Base-by-base conservation (phyloP, 1,140 invertebrate genomes). In the Leptinotarsa undecemlineata region DNA sequence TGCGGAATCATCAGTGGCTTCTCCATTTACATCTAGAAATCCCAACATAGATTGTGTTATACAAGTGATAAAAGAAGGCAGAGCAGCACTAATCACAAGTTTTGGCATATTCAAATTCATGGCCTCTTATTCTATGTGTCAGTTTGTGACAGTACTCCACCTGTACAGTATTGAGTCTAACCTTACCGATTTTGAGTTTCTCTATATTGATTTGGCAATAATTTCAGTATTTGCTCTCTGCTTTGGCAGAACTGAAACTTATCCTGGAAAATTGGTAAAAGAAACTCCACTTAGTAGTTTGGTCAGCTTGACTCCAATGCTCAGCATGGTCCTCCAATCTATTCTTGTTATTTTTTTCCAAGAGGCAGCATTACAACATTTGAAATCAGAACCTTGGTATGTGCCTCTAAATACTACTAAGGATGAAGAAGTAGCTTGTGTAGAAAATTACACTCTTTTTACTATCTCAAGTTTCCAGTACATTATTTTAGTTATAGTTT, bases 91-190 rank as follows among this genome's bases (percentile, higher is more conserved):
- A 14, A 93, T 96, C 8, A 99, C 98, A 2, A 97, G 95, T 42
- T 99, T 99, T 87, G 96, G 97, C 4, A 94, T 98, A 68, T 99
- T 99, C 86, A 99, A 99, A 80, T 94, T 93, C 82, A 95, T 94
- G 92, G 89, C 93, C 1, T 88, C 90, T 0, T 94, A 94, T 82
- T 93, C 92, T 0, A 85, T 94, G 15, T 90, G 91, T 1, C 91
- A 99, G 87, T 99, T 98, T 84, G 85, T 95, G 20, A 96, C 96
- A 0, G 95, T 97, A 0, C 92, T 96, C 64, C 93, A 98, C 73
- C 87, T 99, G 0, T 99, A 99, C 82, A 91, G 91, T 11, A 93
- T 93, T 70, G 90, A 94, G 76, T 90, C 91, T 2, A 95, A 95
- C 83, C 84, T 95, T 4, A 94, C 94, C 0, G 94, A 95, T 82